These are phyloP conservation scores for Pygoscelis antarcticus DNA, from an alignment of 2,113 vertebrate species.

Conservation along the genomic window DNA sequence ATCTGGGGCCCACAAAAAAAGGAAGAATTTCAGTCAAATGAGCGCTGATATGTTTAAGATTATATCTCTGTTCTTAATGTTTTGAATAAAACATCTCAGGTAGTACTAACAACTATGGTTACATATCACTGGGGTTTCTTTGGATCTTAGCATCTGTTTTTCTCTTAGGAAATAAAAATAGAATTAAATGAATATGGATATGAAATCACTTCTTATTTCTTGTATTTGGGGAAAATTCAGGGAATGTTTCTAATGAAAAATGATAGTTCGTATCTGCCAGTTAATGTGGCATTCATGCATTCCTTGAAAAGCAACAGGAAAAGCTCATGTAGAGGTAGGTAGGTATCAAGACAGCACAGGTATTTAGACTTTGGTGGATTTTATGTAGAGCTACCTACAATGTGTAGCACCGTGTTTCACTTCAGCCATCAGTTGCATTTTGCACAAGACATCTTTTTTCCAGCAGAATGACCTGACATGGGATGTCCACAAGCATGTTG, in stretches of 20 bases:
- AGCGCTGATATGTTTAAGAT: neutral
- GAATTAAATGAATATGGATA: neutral
- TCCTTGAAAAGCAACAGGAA: neutral
- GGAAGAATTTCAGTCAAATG: neutral
- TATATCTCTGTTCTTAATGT: neutral
- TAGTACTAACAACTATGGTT: neutral
- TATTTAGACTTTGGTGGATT: neutral
- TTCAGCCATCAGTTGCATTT: neutral
- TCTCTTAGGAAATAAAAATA: neutral
- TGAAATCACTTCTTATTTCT: neutral
- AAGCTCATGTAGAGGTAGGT: neutral
- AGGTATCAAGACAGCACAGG: neutral
- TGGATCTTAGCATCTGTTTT: neutral
- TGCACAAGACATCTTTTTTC: neutral
- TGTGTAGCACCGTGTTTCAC: fast-evolving
- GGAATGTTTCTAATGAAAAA: neutral
- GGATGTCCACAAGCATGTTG: fast-evolving
- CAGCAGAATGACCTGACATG: neutral
- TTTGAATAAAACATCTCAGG: neutral
- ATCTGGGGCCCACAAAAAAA: neutral
- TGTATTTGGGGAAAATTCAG: neutral
- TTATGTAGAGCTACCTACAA: neutral
- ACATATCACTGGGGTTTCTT: neutral
- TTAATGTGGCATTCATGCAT: fast-evolving
- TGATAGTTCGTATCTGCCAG: fast-evolving